phyloP scores from a whole-genome alignment of 2,113 vertebrate species.

The Prinia subflava region DNA sequence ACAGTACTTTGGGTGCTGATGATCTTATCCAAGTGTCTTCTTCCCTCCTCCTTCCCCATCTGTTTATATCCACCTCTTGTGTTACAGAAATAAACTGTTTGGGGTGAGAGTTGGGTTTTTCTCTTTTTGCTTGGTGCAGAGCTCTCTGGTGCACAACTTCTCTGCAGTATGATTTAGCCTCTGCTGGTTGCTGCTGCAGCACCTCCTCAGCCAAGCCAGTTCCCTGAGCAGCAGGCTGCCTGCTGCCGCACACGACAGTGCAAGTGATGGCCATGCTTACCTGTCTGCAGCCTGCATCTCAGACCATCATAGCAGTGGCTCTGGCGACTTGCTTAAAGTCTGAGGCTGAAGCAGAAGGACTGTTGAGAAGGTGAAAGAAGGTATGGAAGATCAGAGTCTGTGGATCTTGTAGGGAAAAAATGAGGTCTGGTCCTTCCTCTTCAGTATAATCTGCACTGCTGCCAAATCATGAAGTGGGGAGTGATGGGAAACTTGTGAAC shows the following conservation, averaged over 20 bases:
- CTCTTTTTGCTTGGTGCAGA: neutral
- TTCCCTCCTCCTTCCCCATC: conserved; percentile 61
- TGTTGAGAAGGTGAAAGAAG: neutral
- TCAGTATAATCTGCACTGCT: neutral
- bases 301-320: neutral
- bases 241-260: rapidly evolving
- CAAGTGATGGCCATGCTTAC: neutral
- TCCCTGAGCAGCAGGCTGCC: neutral
- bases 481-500: neutral
- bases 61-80: conserved; percentile 35
- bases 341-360: neutral
- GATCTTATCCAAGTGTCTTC: neutral
- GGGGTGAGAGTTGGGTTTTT: neutral
- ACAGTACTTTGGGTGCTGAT: conserved; percentile 25
- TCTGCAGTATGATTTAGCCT: neutral
- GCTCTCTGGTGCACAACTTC: neutral
- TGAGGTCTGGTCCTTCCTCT: neutral
- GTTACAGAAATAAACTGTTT: conserved; percentile 27
- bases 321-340: neutral
- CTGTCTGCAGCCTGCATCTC: neutral
- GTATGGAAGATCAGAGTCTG: neutral
- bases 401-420: neutral
- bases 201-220: neutral
- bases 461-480: neutral
- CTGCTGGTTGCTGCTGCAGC: neutral